Base-by-base conservation (phyloP, 2,888 invertebrate species). In the Aradus depressus region DNA sequence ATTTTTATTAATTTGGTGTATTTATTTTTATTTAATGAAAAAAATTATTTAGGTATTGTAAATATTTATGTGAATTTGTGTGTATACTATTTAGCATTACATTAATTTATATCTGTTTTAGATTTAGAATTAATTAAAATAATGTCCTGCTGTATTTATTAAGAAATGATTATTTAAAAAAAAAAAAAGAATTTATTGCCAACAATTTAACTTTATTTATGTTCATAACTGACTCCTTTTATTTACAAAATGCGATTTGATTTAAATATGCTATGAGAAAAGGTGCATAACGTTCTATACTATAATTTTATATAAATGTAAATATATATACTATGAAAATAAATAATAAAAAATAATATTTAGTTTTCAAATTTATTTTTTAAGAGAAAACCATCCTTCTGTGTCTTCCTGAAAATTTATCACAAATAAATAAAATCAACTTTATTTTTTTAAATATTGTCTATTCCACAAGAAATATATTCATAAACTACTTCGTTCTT, bases 21-120 rank as follows among this genome's bases (percentile, higher is more conserved):
- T 42, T 43, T 44, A 43, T 51, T 44, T 51, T 35, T 23, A 31
- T 22, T 44, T 19, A 50, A 50, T n/a, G n/a, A n/a, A n/a, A n/a
- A n/a, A n/a, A n/a, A 50, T 25, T 22, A 4, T 44, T 32, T 42
- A 42, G 50, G 31, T 43, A 51, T 35, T 51, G 51, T 51, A 44
- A 25, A 51, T 51, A 51, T 44, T 44, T 38, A 48, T 43, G 54
- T 56, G 56, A 54, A 54, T 52, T 53, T 52, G 56, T 56, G 56
- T 56, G 56, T 54, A 56, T 54, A 56, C 42, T 44, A 49, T 42
- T 34, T 34, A 44, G 45, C 23, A 18, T 42, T 44, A 48, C 25
- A 34, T 50, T 53, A 38, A 44, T 55, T 50, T 55, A 50, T 55
- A 55, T 49, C 49, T 39, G 50, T 25, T 39, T 25, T 54, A 54